These are phyloP conservation scores for Cynocephalus volans DNA, from an alignment of 2,113 vertebrate genomes.

Conservation along the genomic window DNA sequence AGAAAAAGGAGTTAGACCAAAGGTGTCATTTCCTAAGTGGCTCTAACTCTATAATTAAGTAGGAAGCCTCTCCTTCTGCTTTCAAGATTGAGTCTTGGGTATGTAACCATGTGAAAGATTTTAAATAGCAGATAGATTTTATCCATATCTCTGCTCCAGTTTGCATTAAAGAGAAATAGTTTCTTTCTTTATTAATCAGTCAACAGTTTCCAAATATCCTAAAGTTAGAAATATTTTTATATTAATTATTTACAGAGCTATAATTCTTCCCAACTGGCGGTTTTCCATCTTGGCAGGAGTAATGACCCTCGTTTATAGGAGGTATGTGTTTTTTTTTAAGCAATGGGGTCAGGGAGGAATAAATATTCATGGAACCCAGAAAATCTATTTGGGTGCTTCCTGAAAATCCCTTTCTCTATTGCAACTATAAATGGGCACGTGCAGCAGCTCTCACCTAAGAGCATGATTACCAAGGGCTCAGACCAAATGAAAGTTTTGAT, in stretches of 20 bases:
- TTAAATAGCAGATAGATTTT: neutral
- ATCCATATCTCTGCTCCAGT: neutral
- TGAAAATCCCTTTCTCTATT: neutral
- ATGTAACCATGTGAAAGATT: neutral
- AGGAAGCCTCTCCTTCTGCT: neutral
- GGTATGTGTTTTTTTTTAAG: neutral
- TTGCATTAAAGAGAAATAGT: neutral
- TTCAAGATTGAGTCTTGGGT: neutral
- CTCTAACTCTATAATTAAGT: neutral
- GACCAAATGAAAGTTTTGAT: neutral
- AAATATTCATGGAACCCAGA: neutral
- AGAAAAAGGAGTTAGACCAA: neutral
- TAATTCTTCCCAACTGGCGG: neutral
- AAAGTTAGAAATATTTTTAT: neutral
- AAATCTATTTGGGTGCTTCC: neutral
- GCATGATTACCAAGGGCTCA: neutral
- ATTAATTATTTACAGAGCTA: neutral
- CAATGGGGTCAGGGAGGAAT: neutral
- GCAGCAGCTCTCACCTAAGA: neutral
- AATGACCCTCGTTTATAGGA: neutral
- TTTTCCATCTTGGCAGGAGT: neutral
- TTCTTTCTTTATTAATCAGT: neutral
- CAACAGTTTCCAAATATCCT: neutral
- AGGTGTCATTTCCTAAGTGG: neutral
- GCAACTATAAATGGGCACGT: too few species aligned